Evolutionary conservation across 2,113 vertebrate species (phyloP).

Genomic region (Mormoops blainvillei): DNA sequence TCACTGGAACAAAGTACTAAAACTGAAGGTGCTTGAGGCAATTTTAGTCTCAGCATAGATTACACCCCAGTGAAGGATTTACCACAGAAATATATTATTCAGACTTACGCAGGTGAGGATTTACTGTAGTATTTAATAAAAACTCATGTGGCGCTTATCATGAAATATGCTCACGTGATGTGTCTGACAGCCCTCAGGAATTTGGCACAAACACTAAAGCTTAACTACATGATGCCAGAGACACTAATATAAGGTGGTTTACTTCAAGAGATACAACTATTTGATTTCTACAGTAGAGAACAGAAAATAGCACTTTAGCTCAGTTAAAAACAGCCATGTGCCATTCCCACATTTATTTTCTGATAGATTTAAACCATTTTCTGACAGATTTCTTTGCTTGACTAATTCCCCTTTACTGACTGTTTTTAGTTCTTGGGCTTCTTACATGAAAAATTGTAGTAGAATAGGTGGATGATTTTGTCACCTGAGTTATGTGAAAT

Average conservation of each 20-base stretch:
- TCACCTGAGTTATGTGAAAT: background rate
- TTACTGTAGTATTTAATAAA: constrained; percentile 54
- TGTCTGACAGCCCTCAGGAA: constrained; percentile 15
- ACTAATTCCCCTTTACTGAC: background rate
- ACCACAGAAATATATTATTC: constrained; percentile 7
- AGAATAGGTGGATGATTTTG: background rate
- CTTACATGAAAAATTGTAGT: background rate
- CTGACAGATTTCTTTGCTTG: background rate
- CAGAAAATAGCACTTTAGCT: background rate
- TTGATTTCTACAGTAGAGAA: background rate
- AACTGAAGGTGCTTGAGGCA: constrained; percentile 46
- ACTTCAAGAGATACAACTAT: background rate
- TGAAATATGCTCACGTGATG: constrained; percentile 32
- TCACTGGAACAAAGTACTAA: constrained; percentile 40
- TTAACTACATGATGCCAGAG: background rate
- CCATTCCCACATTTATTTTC: background rate
- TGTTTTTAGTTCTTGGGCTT: background rate
- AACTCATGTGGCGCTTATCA: constrained; percentile 26
- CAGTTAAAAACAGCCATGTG: background rate
- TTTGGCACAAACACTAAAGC: constrained; percentile 26
- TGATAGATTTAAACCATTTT: constrained; percentile 31
- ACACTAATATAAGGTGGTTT: background rate
- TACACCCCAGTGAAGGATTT: constrained; percentile 34
- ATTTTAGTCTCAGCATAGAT: constrained; percentile 20
- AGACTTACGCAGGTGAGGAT: constrained; percentile 58